phyloP scores from a whole-genome alignment of 1,140 invertebrate species.

The Drosophila funebris region DNA sequence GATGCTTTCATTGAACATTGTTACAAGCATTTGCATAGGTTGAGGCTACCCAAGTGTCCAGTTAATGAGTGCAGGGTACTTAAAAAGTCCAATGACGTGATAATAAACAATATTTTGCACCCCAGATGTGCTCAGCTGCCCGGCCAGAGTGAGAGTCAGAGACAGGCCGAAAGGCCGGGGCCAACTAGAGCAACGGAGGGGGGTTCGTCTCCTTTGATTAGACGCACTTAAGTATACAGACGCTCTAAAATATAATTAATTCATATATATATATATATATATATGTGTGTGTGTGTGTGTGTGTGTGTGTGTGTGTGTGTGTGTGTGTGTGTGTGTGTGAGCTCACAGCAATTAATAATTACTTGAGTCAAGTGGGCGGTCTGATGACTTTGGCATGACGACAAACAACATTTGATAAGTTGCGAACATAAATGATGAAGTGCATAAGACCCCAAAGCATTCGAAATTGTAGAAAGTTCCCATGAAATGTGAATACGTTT shows the following conservation, averaged over 20 bases:
- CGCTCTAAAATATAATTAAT: conserved; percentile 12
- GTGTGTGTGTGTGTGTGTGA: too few relatives aligned
- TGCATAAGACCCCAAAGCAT: background rate
- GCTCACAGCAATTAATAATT: conserved; percentile 34
- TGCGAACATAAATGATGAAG: conserved; percentile 23
- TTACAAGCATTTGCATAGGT: too few relatives aligned
- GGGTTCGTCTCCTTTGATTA: conserved; percentile 58
- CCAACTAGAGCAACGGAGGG: background rate
- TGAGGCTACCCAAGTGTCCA: background rate
- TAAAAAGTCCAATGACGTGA: conserved; percentile 52
- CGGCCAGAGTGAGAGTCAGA: background rate
- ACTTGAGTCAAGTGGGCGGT: conserved; percentile 60
- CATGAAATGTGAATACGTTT: background rate
- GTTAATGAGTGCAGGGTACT: background rate
- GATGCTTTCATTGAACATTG: too few relatives aligned
- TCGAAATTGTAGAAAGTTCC: background rate
- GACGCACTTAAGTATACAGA: conserved; percentile 40
- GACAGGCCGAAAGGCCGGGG: conserved; percentile 6
- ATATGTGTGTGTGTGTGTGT: too few relatives aligned
- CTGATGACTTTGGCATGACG: conserved; percentile 57
- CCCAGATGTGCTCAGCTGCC: conserved; percentile 39
- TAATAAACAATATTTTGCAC: conserved; percentile 68
- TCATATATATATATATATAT: conserved; percentile 30
- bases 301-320: too few relatives aligned
- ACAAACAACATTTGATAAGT: conserved; percentile 25